Conservation (phyloP, 2,797 vertebrate genomes). For the Acipenser oxyrinchus region DNA sequence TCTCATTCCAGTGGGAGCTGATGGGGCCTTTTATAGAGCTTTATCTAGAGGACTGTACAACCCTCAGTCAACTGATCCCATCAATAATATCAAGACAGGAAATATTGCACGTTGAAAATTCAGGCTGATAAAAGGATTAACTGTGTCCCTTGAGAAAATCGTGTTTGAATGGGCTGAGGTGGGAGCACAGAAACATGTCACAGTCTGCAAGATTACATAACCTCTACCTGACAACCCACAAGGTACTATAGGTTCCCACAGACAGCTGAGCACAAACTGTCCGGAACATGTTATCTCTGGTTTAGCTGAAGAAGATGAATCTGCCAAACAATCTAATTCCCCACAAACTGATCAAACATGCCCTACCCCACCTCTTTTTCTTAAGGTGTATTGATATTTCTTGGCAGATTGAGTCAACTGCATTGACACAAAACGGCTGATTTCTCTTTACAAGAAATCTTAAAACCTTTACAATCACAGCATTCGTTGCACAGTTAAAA, state of each 20-base stretch:
- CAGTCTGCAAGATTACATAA: neutral
- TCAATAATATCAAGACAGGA: neutral
- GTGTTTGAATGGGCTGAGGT: neutral
- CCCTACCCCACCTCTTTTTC: neutral
- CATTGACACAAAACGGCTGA: too few species aligned
- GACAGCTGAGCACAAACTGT: neutral
- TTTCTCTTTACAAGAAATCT: too few species aligned
- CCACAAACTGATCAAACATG: neutral
- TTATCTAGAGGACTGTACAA: neutral
- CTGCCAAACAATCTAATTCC: neutral
- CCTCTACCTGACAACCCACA: neutral
- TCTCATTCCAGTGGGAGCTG: too few species aligned
- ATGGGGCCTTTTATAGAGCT: too few species aligned
- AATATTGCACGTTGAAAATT: neutral
- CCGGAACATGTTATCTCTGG: neutral
- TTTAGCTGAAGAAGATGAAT: neutral
- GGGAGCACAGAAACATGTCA: neutral
- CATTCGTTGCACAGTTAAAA: too few species aligned
- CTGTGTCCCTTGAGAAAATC: neutral
- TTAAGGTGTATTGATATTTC: too few species aligned
- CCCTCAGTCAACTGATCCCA: neutral
- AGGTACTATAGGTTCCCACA: neutral
- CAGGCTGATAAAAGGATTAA: neutral
- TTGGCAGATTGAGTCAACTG: too few species aligned
- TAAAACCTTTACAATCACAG: too few species aligned